These are phyloP conservation scores for Microctenopoma lineatum DNA, from an alignment of 2,797 vertebrate species.

Conservation along the genomic window DNA sequence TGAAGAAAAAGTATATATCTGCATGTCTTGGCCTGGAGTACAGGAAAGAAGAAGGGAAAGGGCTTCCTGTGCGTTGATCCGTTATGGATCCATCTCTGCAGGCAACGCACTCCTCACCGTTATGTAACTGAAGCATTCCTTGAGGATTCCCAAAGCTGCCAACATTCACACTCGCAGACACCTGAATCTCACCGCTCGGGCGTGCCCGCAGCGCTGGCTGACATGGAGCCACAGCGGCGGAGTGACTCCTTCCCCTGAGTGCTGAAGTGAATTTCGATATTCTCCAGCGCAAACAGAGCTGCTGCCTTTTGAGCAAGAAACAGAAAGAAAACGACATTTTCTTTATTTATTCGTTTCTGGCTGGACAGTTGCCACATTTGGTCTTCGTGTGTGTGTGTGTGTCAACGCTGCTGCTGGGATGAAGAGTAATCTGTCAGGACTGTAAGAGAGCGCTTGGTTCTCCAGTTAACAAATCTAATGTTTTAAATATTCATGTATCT, in stretches of 20 bases:
- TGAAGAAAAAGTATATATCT: slow-evolving; percentile 27
- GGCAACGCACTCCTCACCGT: slow-evolving; percentile 35
- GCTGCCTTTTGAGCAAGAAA: slow-evolving; percentile 26
- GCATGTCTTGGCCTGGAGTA: slow-evolving; percentile 32
- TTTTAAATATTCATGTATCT: too few species aligned
- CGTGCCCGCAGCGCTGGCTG: slow-evolving; percentile 55
- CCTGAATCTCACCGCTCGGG: slow-evolving; percentile 33
- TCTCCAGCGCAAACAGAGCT: slow-evolving; percentile 34
- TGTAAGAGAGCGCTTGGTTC: too few species aligned
- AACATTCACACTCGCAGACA: slow-evolving; percentile 40
- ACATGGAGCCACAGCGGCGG: slow-evolving; percentile 41
- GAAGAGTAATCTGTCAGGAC: too few species aligned
- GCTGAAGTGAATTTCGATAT: slow-evolving; percentile 26
- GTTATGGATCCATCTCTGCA: slow-evolving; percentile 39
- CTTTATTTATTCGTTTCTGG: too few species aligned
- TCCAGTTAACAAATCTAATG: too few species aligned
- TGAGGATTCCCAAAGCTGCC: slow-evolving; percentile 46
- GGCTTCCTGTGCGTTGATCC: slow-evolving; percentile 45
- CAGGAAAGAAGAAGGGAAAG: slow-evolving; percentile 24
- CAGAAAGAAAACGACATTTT: neutral
- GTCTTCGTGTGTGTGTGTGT: too few species aligned
- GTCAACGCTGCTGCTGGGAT: too few species aligned
- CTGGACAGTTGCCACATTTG: too few species aligned
- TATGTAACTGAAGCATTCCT: slow-evolving; percentile 48
- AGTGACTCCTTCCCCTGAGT: slow-evolving; percentile 42